phyloP scores from a whole-genome alignment of 2,888 invertebrate species.

The Podabrus alpinus region DNA sequence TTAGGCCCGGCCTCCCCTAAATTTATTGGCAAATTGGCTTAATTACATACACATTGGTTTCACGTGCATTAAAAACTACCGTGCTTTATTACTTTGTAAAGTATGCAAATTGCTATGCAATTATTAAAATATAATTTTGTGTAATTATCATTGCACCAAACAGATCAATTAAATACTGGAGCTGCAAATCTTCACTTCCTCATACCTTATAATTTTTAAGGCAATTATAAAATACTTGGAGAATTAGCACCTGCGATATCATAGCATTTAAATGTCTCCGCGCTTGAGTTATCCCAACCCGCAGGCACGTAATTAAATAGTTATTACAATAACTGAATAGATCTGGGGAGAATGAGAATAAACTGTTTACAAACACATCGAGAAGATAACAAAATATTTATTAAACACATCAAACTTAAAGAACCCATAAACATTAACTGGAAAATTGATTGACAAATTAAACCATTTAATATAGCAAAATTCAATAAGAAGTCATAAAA shows the following conservation, averaged over 20 bases:
- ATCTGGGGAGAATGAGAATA: neutral
- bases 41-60: neutral
- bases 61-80: neutral
- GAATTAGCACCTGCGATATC: neutral
- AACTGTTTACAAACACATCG: neutral
- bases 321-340: neutral
- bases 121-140: neutral
- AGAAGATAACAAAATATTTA: neutral
- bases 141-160: neutral
- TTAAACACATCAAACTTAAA: neutral
- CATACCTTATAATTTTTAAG: neutral
- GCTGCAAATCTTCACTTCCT: neutral
- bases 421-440: neutral
- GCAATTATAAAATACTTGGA: neutral
- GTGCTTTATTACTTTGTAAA: neutral
- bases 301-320: neutral
- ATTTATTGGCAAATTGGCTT: too few relatives aligned
- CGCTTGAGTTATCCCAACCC: neutral
- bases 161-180: neutral
- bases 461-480: neutral
- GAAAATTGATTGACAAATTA: neutral
- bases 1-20: neutral
- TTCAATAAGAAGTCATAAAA: neutral
- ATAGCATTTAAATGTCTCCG: neutral
- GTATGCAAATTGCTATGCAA: neutral